Evolutionary conservation across 2,113 vertebrate species (phyloP).

Genomic region (Actenoides hombroni): DNA sequence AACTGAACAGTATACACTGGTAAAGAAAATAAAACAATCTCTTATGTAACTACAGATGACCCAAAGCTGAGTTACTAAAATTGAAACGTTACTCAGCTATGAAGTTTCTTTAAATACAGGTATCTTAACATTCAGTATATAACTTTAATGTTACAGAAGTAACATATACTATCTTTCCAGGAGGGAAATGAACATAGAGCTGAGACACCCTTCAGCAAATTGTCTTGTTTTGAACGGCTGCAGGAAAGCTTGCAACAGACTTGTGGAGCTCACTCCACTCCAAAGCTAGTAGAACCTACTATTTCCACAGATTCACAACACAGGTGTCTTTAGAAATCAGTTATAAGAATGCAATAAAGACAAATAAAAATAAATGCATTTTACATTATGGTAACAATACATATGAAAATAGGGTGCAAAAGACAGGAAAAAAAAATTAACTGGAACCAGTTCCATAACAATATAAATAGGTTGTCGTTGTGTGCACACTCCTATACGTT

Average conservation of each 20-base stretch:
- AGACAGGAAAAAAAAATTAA: conserved; percentile 67
- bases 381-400: not conserved
- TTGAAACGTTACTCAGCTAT: not conserved
- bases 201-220: not conserved
- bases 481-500: conserved; percentile 96
- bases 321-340: not conserved
- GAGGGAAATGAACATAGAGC: not conserved
- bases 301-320: not conserved
- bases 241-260: not conserved
- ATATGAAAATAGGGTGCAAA: not conserved
- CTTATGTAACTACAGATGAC: not conserved
- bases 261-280: not conserved
- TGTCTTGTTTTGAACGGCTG: not conserved
- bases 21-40: not conserved
- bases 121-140: not conserved
- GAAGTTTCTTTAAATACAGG: not conserved
- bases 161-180: not conserved
- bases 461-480: conserved; percentile 98
- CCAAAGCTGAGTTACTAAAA: not conserved
- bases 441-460: conserved; percentile 96
- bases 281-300: not conserved
- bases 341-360: not conserved
- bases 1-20: not conserved
- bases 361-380: not conserved
- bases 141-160: not conserved